Conservation (phyloP, 2,888 invertebrate species). For the Eupeodes latifasciatus region DNA sequence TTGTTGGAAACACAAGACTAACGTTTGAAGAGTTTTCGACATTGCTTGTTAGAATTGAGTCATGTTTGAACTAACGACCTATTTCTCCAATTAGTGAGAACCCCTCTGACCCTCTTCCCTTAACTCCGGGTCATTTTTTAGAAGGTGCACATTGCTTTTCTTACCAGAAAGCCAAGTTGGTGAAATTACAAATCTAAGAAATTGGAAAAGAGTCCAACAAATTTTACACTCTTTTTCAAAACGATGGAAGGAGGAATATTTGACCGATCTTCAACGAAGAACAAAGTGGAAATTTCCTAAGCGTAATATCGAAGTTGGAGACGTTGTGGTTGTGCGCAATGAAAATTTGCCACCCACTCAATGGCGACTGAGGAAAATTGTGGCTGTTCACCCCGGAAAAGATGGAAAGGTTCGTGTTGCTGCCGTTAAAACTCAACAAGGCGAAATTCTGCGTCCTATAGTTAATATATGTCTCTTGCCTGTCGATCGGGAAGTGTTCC, state of each 20-base stretch:
- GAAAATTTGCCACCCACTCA: constrained; percentile 24
- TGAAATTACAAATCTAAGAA: neutral
- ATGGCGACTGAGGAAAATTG: constrained; percentile 8
- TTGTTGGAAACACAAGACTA: too few relatives aligned
- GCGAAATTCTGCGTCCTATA: constrained; percentile 10
- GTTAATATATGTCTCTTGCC: constrained; percentile 37
- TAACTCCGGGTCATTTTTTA: too few relatives aligned
- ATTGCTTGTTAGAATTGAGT: too few relatives aligned
- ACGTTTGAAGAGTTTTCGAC: too few relatives aligned
- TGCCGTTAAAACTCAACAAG: too few relatives aligned
- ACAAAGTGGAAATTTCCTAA: constrained; percentile 29
- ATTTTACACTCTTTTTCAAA: constrained; percentile 14
- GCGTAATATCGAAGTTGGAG: neutral
- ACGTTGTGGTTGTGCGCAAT: constrained; percentile 24
- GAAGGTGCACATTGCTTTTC: too few relatives aligned
- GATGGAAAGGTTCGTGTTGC: constrained; percentile 28
- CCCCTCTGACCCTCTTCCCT: too few relatives aligned
- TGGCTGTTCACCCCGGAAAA: constrained; percentile 15
- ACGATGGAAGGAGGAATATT: constrained; percentile 32
- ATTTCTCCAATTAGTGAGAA: too few relatives aligned
- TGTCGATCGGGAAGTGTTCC: constrained; percentile 9
- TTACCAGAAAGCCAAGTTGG: neutral
- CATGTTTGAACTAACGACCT: too few relatives aligned
- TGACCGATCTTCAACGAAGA: constrained; percentile 28
- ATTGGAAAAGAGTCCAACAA: constrained; percentile 17